These are phyloP conservation scores for Chrysochloris asiatica DNA, from an alignment of 2,113 vertebrate species.

Conservation along the genomic window DNA sequence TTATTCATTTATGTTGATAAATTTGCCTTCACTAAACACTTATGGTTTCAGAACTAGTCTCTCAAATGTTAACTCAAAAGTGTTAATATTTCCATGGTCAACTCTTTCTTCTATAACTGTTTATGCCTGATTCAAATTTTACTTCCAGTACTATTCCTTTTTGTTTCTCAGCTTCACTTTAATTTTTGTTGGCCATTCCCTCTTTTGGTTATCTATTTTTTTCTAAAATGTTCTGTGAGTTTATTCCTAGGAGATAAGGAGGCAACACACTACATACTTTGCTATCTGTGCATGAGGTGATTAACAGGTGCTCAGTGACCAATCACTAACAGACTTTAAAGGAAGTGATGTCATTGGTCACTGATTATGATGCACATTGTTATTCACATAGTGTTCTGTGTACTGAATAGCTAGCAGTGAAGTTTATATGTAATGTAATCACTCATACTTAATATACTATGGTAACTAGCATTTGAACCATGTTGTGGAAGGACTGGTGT, in stretches of 20 bases:
- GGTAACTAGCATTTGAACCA: neutral
- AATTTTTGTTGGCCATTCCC: neutral
- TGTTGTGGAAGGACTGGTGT: neutral
- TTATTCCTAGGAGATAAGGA: conserved; percentile 16
- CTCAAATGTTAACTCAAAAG: neutral
- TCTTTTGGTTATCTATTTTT: neutral
- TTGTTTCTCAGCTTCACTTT: neutral
- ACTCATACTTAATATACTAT: neutral
- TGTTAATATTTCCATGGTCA: neutral
- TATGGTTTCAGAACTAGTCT: neutral
- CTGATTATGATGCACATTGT: no score
- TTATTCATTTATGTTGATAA: neutral
- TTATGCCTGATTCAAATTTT: conserved; percentile 13
- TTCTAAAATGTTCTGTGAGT: neutral
- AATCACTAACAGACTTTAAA: no score
- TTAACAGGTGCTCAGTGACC: conserved; percentile 7
- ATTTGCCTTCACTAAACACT: neutral
- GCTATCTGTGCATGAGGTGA: neutral
- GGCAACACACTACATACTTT: neutral
- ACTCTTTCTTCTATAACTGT: neutral
- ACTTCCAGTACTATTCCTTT: neutral
- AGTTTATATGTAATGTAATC: conserved; percentile 13
- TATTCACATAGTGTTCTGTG: neutral
- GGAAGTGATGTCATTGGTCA: neutral
- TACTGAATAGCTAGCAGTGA: no score